A percentile compares a stretch with the other conserved stretches of the same genome.
These are phyloP conservation scores for Antechinus flavipes DNA, from an alignment of 2,113 vertebrate species.

Conservation along the genomic window DNA sequence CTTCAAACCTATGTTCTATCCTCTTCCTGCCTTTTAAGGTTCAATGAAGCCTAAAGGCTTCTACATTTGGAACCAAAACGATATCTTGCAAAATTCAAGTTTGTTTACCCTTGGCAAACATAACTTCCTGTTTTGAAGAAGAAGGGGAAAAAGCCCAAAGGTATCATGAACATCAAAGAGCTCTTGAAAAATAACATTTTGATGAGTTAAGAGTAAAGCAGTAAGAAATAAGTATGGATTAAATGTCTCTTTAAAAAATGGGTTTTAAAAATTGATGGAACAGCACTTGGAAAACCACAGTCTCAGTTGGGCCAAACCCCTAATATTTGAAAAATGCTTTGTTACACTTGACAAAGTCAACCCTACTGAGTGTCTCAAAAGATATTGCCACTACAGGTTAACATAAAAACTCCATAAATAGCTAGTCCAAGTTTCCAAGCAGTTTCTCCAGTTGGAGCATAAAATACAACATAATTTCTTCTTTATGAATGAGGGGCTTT, in stretches of 20 bases:
- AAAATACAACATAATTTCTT: conserved; percentile 54
- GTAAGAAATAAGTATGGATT: conserved; percentile 80
- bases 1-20: background rate
- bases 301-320: conserved; percentile 66
- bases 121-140: conserved; percentile 72
- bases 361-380: conserved; percentile 70
- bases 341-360: conserved; percentile 79
- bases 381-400: conserved; percentile 71
- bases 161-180: conserved; percentile 72
- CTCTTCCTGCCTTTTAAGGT: conserved; percentile 17
- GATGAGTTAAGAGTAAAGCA: conserved; percentile 78
- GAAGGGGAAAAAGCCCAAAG: conserved; percentile 50
- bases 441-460: conserved; percentile 62
- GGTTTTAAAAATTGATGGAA: conserved; percentile 79
- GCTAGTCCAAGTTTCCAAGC: conserved; percentile 65
- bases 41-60: conserved; percentile 33
- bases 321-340: conserved; percentile 77
- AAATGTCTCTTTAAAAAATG: conserved; percentile 80
- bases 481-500: conserved; percentile 23
- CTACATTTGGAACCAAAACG: conserved; percentile 44
- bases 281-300: conserved; percentile 66
- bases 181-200: conserved; percentile 78
- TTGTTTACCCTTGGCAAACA: conserved; percentile 46
- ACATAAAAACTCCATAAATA: conserved; percentile 71
- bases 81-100: conserved; percentile 60